Conservation (phyloP, 2,113 vertebrate genomes). For the Spermophilus dauricus region DNA sequence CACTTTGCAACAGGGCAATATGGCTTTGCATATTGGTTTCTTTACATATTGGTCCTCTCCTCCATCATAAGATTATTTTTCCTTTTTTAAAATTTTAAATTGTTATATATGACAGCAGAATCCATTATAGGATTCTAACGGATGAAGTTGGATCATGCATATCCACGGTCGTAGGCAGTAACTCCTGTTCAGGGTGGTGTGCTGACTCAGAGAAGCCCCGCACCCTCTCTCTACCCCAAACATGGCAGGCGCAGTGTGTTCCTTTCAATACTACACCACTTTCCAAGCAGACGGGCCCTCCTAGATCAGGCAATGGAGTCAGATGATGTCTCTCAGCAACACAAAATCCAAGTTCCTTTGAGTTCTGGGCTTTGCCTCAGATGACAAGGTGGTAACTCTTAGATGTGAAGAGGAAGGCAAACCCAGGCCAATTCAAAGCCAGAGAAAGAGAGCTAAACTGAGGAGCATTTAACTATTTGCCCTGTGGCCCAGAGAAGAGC, state of each 20-base stretch:
- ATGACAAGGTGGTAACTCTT: not conserved
- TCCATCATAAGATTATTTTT: not conserved
- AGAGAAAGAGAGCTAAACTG: not conserved
- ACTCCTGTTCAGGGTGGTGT: not conserved
- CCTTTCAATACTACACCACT: not conserved
- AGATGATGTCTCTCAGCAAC: not conserved
- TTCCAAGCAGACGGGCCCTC: not conserved
- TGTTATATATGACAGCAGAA: no score
- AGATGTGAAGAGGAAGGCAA: not conserved
- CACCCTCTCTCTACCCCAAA: not conserved
- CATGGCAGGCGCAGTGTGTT: fast-evolving
- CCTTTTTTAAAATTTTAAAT: no score
- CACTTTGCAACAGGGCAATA: not conserved
- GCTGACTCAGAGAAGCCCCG: not conserved
- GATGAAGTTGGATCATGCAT: not conserved
- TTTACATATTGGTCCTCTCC: not conserved
- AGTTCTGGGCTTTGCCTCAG: not conserved
- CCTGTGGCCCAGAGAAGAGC: not conserved
- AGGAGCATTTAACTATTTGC: not conserved
- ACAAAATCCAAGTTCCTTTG: not conserved
- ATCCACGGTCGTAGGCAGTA: not conserved
- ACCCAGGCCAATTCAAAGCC: not conserved
- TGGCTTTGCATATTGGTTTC: not conserved
- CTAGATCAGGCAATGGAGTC: not conserved
- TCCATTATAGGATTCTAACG: not conserved